Evolutionary conservation across 1,140 invertebrate species (phyloP), one percentile per base, ranked within the genome.

Genomic region (Popillia japonica): DNA sequence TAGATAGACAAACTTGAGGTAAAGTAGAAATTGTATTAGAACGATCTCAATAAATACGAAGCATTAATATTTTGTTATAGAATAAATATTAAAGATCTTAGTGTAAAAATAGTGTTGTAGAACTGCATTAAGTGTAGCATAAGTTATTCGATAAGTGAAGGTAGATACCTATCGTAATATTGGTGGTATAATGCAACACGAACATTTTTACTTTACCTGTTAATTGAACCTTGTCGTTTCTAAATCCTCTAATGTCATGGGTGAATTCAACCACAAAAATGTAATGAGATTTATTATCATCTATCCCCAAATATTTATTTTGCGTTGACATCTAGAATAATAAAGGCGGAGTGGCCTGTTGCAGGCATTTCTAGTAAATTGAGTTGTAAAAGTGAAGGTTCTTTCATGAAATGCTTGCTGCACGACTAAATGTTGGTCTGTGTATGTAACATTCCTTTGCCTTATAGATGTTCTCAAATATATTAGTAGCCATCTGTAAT

Each of bases 211-310:
- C 72, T 34, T 41, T 22, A 7, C 22, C 61, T 34, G 17, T 22
- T 68, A 22, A 8, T 68, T 27, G 22, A 0, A 27, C 22, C 11
- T 68, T 23, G 4, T 42, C 8, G 3, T 42, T 40, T n/a, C 40
- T 8, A 41, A 41, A 74, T 74, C 9, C 22, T 74, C 22, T 41
- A 73, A 73, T 40, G 72, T 40, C 72, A 20, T 74, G 8, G 78
- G 78, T 78, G 78, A 78, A 78, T 78, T 76, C 72, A 72, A 78
- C 78, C 78, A 74, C 78, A 78, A 78, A 68, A 74, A 74, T 76
- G 78, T 78, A 78, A 78, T 78, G 78, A 78, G 78, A 78, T 78
- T 78, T 78, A 78, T 78, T 78, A 78, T 78, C 78, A 74, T 40
- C 73, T 75, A 78, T 78, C 78, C 75, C 78, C 78, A 78, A 78